These are phyloP conservation scores for Lordiphosa stackelbergi DNA, from an alignment of 1,140 invertebrate species.

Conservation along the genomic window DNA sequence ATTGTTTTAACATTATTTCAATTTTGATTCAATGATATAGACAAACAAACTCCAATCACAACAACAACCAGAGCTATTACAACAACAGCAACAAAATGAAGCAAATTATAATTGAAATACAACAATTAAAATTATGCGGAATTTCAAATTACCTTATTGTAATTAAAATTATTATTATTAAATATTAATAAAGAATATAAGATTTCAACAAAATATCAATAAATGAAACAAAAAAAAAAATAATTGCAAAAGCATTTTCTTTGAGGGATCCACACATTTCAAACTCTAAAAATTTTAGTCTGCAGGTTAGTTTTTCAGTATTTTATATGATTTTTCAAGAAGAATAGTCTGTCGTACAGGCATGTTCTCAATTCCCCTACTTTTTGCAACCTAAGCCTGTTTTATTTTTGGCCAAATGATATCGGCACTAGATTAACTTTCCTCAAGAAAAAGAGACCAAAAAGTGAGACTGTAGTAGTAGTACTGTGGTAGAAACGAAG, in stretches of 20 bases:
- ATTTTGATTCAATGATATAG: slow-evolving; percentile 2
- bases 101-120: slow-evolving; percentile 38
- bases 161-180: slow-evolving; percentile 52
- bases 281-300: too few species aligned
- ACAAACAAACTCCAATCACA: slow-evolving; percentile 29
- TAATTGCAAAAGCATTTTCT: background rate
- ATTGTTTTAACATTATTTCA: slow-evolving; percentile 44
- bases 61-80: slow-evolving; percentile 10
- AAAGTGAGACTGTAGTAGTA: too few species aligned
- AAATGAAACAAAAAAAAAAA: slow-evolving; percentile 50
- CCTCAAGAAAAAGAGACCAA: too few species aligned
- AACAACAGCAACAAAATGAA: slow-evolving; percentile 25
- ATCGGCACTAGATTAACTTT: too few species aligned
- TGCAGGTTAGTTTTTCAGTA: too few species aligned
- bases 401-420: too few species aligned
- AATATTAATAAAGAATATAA: slow-evolving; percentile 49
- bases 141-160: slow-evolving; percentile 66
- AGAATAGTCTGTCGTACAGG: too few species aligned
- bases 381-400: too few species aligned
- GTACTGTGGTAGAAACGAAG: too few species aligned
- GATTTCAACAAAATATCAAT: slow-evolving; percentile 70
- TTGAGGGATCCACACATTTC: background rate
- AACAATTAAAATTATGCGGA: slow-evolving; percentile 38
- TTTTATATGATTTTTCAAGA: too few species aligned
- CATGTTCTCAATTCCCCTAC: too few species aligned